These are phyloP conservation scores for Cavia aperea DNA, from an alignment of 2,113 vertebrate genomes.

Conservation along the genomic window DNA sequence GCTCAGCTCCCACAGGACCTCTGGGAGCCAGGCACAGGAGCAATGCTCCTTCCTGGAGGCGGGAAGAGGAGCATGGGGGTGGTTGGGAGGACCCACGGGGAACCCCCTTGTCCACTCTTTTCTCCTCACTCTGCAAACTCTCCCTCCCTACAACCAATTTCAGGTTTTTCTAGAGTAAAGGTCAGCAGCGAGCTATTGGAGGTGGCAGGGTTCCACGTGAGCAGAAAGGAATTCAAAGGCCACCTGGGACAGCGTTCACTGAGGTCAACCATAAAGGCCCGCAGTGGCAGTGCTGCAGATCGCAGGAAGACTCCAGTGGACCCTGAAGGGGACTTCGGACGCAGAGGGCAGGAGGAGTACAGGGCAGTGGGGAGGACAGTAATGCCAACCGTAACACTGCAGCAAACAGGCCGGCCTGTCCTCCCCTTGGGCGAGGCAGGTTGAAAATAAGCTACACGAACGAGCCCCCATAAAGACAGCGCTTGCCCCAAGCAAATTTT, in stretches of 20 bases:
- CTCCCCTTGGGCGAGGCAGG: background rate
- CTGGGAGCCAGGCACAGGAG: background rate
- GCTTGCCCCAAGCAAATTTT: background rate
- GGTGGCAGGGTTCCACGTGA: background rate
- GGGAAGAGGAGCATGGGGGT: accelerated
- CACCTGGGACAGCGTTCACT: slow-evolving; percentile 1
- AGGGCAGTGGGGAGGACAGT: background rate
- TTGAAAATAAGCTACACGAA: slow-evolving; percentile 8
- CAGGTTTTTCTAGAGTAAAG: background rate
- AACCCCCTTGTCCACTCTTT: background rate
- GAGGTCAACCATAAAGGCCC: background rate
- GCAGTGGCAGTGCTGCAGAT: background rate
- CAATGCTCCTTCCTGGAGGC: background rate
- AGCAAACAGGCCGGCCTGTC: background rate
- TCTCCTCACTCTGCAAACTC: background rate
- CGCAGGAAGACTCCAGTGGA: background rate
- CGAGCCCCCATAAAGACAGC: background rate
- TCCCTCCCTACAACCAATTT: background rate
- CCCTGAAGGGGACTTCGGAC: background rate
- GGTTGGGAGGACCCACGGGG: background rate
- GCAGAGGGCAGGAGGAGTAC: background rate
- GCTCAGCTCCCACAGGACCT: background rate
- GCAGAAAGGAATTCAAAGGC: slow-evolving; percentile 18
- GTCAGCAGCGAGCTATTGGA: background rate
- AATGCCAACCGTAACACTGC: background rate